Conservation (phyloP, 2,888 invertebrate species). For the Agrotis puta region DNA sequence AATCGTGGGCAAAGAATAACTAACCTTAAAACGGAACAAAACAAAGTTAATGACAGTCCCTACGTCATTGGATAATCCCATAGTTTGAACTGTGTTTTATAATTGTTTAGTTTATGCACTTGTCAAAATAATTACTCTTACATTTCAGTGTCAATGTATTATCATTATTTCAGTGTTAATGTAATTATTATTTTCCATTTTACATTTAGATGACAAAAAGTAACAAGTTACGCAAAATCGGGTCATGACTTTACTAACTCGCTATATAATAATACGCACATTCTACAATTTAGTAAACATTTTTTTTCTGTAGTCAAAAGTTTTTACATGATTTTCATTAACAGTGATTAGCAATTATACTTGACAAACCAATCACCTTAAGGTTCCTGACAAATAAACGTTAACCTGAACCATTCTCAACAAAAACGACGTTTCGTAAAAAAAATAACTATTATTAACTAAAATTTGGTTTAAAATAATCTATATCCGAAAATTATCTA, state of each 20-base stretch:
- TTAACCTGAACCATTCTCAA: conserved; percentile 1
- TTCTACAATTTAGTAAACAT: not conserved
- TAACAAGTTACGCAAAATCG: not conserved
- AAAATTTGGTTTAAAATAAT: no score
- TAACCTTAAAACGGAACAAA: conserved; percentile 7
- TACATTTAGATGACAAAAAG: not conserved
- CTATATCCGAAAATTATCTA: no score
- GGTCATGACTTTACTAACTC: not conserved
- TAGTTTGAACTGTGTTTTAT: not conserved
- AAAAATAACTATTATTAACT: no score
- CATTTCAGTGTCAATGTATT: not conserved
- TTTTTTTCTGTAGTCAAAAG: not conserved
- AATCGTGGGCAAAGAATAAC: conserved; percentile 33
- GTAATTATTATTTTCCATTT: not conserved
- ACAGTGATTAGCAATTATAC: conserved; percentile 24
- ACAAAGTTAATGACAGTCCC: conserved; percentile 2
- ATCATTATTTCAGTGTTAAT: no score
- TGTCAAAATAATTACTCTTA: not conserved
- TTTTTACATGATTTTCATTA: conserved; percentile 19
- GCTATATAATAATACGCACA: not conserved
- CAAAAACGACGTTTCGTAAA: not conserved
- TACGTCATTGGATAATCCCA: conserved; percentile 34
- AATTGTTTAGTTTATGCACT: conserved; percentile 4
- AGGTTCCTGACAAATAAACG: conserved; percentile 4
- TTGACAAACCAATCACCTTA: conserved; percentile 10